phyloP scores from a whole-genome alignment of 2,888 invertebrate species.

The Himalopsyche kuldschensis region DNA sequence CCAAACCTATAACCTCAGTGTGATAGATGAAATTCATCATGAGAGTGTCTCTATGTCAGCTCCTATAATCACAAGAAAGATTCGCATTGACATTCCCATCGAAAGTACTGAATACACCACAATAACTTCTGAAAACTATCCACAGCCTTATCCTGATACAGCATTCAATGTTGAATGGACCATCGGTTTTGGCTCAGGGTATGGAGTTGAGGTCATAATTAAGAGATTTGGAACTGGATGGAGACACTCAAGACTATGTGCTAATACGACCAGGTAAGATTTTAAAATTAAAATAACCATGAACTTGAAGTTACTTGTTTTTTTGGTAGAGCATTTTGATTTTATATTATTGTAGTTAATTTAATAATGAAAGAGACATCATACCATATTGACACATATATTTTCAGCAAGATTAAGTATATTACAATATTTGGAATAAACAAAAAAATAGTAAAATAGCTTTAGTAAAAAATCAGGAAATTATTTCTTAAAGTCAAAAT shows the following conservation, averaged over 20 bases:
- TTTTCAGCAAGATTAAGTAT: too few species aligned
- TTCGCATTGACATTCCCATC: neutral
- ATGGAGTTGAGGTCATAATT: constrained; percentile 53
- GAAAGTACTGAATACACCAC: constrained; percentile 5
- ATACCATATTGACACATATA: neutral
- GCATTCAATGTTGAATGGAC: neutral
- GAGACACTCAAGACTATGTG: constrained; percentile 50
- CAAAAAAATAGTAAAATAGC: too few species aligned
- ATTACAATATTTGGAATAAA: too few species aligned
- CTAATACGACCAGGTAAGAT: constrained; percentile 52
- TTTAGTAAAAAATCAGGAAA: too few species aligned
- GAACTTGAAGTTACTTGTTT: neutral
- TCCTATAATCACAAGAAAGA: neutral
- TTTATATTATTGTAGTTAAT: neutral
- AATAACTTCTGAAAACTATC: constrained; percentile 11
- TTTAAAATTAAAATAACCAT: too few species aligned
- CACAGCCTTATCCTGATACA: constrained; percentile 14
- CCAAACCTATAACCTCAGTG: neutral
- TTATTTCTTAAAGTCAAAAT: too few species aligned
- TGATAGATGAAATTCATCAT: neutral
- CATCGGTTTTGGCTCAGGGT: constrained; percentile 42
- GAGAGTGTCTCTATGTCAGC: neutral
- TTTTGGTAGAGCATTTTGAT: neutral
- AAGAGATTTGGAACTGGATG: constrained; percentile 50
- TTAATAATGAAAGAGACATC: neutral